A percentile compares a stretch with the other conserved stretches of the same genome.
phyloP scores from a whole-genome alignment of 2,113 vertebrate genomes.

The Todiramphus chloris region DNA sequence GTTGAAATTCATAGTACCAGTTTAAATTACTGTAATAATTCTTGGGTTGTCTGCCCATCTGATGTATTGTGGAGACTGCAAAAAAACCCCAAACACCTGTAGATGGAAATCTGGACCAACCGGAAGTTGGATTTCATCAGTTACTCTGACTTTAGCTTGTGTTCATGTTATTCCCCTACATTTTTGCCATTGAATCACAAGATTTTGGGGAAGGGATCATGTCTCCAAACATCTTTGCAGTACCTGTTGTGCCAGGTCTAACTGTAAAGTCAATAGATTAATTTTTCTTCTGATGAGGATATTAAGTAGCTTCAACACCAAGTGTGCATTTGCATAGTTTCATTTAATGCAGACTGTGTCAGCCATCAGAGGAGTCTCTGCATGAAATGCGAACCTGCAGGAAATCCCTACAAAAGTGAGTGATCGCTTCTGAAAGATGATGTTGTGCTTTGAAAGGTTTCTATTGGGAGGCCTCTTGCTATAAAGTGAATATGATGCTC shows the following conservation, averaged over 20 bases:
- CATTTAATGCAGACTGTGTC: background rate
- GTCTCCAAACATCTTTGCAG: background rate
- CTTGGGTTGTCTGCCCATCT: too few species aligned
- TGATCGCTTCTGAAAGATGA: background rate
- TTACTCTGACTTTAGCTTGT: background rate
- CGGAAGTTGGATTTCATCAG: too few species aligned
- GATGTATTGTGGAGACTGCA: too few species aligned
- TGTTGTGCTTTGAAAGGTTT: background rate
- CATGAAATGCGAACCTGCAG: background rate
- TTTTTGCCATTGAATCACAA: background rate
- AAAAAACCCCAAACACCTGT: too few species aligned
- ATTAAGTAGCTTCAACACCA: background rate
- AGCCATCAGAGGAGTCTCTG: background rate
- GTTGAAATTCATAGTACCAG: background rate
- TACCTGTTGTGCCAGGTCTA: background rate
- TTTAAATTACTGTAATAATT: too few species aligned
- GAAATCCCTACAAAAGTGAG: background rate
- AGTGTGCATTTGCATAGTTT: background rate
- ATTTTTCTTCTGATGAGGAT: background rate
- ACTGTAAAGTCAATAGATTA: background rate
- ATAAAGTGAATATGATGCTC: background rate
- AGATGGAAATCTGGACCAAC: too few species aligned
- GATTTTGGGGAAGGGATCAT: background rate
- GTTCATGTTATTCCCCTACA: background rate
- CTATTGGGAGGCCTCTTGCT: background rate